Percentiles rank a stretch among this genome's conserved stretches.
Evolutionary conservation across 64 coral and sea anemone species (phyloP).

Genomic region (Montipora efflorescens): DNA sequence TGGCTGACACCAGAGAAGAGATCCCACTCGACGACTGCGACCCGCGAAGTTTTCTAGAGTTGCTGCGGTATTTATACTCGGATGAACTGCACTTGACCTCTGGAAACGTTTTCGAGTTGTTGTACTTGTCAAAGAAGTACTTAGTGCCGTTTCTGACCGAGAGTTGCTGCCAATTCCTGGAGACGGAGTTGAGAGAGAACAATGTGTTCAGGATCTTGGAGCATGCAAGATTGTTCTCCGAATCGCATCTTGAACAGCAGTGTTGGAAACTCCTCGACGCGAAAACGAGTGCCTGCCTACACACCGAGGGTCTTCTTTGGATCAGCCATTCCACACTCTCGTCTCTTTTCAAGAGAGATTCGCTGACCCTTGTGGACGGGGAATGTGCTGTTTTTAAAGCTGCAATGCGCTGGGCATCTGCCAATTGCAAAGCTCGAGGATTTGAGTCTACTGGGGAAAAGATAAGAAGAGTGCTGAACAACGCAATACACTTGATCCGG

Average conservation of each 20-base stretch:
- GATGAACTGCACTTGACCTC: slow-evolving; percentile 58
- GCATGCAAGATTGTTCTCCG: slow-evolving; percentile 47
- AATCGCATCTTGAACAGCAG: slow-evolving; percentile 24
- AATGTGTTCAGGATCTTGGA: slow-evolving; percentile 63
- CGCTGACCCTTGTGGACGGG: slow-evolving; percentile 8
- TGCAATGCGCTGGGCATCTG: slow-evolving; percentile 22
- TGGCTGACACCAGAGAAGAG: slow-evolving; percentile 44
- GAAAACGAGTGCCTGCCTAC: slow-evolving; percentile 28
- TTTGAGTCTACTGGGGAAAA: slow-evolving; percentile 1
- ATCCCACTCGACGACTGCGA: slow-evolving; percentile 65
- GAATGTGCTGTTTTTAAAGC: slow-evolving; percentile 41
- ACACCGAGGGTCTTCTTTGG: slow-evolving; percentile 30
- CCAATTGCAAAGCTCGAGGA: slow-evolving; percentile 22
- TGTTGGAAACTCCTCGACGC: slow-evolving; percentile 49
- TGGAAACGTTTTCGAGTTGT: slow-evolving; percentile 42
- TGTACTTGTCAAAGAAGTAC: slow-evolving; percentile 77
- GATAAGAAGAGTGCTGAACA: slow-evolving; percentile 7
- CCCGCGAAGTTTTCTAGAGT: slow-evolving; percentile 43
- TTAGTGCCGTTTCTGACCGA: slow-evolving; percentile 50
- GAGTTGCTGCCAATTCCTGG: slow-evolving; percentile 57
- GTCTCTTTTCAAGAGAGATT: slow-evolving; percentile 36
- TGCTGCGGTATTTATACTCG: slow-evolving; percentile 58
- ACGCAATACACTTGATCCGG: slow-evolving; percentile 4
- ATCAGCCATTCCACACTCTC: slow-evolving; percentile 22
- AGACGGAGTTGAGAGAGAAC: slow-evolving; percentile 41